Base-by-base conservation (phyloP, 2,888 invertebrate genomes). In the Trachelus tabidus region DNA sequence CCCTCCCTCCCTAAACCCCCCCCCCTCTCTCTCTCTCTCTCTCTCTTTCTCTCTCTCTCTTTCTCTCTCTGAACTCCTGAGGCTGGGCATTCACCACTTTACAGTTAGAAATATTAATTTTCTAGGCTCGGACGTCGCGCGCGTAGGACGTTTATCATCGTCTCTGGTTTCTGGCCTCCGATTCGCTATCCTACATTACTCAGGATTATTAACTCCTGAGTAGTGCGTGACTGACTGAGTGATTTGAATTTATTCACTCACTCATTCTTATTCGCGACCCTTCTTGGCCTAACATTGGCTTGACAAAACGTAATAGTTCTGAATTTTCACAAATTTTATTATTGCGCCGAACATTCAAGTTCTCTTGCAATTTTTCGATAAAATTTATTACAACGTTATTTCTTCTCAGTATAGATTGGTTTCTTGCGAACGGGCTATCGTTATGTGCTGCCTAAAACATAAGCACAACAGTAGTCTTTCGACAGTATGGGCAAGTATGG, bases 191-290 rank as follows among this genome's bases (percentile, higher is more conserved):
- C 83, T 84, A 88, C 87, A 88, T 87, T 88, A 89, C 87, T 89
- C 87, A 87, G 83, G 83, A 89, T 87, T 87, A 89, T 89, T 88
- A 88, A 89, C 88, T 88, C 86, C 88, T 87, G 81, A 84, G 86
- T 83, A 84, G 85, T 89, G 88, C 89, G 87, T 88, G 88, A 89
- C 88, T 84, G 85, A 85, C 82, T 83, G 85, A 86, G 83, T 81
- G 85, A 87, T 85, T 85, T 81, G 84, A 87, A 87, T 86, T 87
- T 86, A 86, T 87, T 87, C 85, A 81, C 83, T 79, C 82, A 79
- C 80, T 79, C 77, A 56, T 74, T 77, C 77, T 40, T 40, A 40
- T 40, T 40, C 40, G 40, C 40, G 40, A 40, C 15, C 15, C 40
- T 40, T 40, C 40, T 15, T 40, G 15, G 40, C 40, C 40, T 40